Percentiles rank a stretch among this genome's conserved stretches.
These are phyloP conservation scores for Corydoras sp. DNA, from an alignment of 2,113 vertebrate genomes.

Conservation along the genomic window DNA sequence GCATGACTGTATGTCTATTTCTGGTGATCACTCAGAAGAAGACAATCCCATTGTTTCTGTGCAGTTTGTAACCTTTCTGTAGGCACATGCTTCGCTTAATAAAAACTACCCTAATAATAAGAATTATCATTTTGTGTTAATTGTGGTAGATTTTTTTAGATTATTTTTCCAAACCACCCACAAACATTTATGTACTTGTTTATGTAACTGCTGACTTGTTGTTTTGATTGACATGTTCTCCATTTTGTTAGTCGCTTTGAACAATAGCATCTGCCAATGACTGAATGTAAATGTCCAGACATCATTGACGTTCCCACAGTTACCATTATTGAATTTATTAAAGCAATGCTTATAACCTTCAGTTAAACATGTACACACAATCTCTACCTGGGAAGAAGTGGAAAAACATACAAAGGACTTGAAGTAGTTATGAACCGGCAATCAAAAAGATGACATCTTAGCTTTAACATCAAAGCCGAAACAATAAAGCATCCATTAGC, in stretches of 20 bases:
- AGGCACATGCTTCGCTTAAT: conserved; percentile 76
- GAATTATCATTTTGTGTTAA: background rate
- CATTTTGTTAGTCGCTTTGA: background rate
- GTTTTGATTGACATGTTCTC: too few species aligned
- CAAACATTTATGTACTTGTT: too few species aligned
- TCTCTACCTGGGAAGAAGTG: too few species aligned
- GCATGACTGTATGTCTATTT: conserved; percentile 68
- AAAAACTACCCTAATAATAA: conserved; percentile 39
- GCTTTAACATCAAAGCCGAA: conserved; percentile 1
- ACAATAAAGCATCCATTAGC: conserved; percentile 19
- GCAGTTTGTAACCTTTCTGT: conserved; percentile 64
- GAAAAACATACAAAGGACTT: too few species aligned
- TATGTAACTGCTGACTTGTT: too few species aligned
- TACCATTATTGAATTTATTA: too few species aligned
- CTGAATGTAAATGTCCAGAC: too few species aligned
- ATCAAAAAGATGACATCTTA: background rate
- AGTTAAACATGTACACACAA: too few species aligned
- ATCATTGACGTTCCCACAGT: too few species aligned
- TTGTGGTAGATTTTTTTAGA: background rate
- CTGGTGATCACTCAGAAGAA: conserved; percentile 62
- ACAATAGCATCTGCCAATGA: background rate
- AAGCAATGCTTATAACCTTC: too few species aligned
- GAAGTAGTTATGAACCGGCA: too few species aligned
- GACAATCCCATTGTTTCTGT: conserved; percentile 70
- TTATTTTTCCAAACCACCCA: too few species aligned